Conservation (phyloP, 2,888 invertebrate species). For the Heteromyza rotundicornis region DNA sequence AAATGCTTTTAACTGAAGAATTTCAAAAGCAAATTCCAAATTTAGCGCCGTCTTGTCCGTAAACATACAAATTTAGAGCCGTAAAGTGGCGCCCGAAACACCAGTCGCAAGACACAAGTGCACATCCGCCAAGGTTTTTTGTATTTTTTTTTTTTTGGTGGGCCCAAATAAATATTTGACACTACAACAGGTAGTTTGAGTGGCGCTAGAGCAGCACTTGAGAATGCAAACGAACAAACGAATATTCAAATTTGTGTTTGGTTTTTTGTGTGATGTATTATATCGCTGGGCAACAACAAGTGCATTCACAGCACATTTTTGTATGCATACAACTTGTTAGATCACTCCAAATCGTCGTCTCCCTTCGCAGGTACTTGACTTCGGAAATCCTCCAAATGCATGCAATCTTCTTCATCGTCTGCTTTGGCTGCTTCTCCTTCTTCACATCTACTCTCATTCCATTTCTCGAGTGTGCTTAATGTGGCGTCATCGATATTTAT, state of each 20-base stretch:
- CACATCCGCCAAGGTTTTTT: too few relatives aligned
- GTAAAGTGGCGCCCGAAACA: not conserved
- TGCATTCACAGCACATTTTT: not conserved
- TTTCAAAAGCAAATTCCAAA: too few relatives aligned
- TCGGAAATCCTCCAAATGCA: too few relatives aligned
- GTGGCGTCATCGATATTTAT: constrained; percentile 33
- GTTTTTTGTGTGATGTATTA: too few relatives aligned
- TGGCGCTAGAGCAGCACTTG: not conserved
- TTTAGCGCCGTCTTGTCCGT: not conserved
- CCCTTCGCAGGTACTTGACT: too few relatives aligned
- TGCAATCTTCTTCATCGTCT: too few relatives aligned
- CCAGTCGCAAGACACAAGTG: not conserved
- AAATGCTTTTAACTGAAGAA: not conserved
- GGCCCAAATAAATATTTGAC: constrained; percentile 10
- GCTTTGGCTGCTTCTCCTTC: too few relatives aligned
- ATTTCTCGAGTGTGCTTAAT: not conserved
- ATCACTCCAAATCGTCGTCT: too few relatives aligned
- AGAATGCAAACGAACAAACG: not conserved
- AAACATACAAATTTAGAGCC: constrained; percentile 6
- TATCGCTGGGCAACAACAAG: not conserved
- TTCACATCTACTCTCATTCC: not conserved
- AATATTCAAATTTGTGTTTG: too few relatives aligned
- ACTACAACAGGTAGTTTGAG: not conserved
- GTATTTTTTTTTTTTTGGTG: not conserved
- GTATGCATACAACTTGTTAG: too few relatives aligned